Evolutionary conservation across 2,888 invertebrate species (phyloP).

Genomic region (Melanargia galathea): DNA sequence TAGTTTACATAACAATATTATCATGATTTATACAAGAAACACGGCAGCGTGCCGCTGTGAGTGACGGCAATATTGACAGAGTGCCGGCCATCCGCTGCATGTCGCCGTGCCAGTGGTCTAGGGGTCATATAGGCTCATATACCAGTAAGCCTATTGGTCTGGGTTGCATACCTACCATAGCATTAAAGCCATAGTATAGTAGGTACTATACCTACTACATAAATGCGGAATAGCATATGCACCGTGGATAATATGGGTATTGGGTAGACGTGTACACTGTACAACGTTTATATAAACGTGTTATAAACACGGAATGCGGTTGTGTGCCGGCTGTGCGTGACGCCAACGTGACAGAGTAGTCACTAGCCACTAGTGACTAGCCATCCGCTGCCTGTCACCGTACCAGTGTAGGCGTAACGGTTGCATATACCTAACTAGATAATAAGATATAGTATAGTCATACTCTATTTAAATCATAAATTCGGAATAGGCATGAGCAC

Average conservation of each 20-base stretch:
- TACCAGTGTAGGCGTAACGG: background rate
- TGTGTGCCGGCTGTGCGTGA: background rate
- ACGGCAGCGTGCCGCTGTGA: slow-evolving; percentile 46
- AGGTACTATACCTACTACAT: background rate
- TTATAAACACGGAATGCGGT: background rate
- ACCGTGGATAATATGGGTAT: no score
- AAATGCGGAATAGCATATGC: background rate
- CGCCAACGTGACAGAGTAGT: background rate
- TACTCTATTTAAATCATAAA: background rate
- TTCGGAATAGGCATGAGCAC: background rate
- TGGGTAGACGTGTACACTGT: no score
- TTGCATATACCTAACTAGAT: background rate
- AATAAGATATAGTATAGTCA: no score
- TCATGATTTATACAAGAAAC: background rate
- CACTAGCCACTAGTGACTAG: background rate
- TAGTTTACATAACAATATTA: no score
- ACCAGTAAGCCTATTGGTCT: no score
- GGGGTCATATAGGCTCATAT: no score
- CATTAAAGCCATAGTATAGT: background rate
- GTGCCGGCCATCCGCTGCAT: slow-evolving; percentile 65
- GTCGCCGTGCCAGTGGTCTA: slow-evolving; percentile 39
- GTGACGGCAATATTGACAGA: slow-evolving; percentile 74
- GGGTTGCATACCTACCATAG: background rate
- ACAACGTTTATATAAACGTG: background rate
- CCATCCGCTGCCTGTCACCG: background rate